Evolutionary conservation across 2,888 invertebrate genomes (phyloP).

Genomic region (Achlya flavicornis): DNA sequence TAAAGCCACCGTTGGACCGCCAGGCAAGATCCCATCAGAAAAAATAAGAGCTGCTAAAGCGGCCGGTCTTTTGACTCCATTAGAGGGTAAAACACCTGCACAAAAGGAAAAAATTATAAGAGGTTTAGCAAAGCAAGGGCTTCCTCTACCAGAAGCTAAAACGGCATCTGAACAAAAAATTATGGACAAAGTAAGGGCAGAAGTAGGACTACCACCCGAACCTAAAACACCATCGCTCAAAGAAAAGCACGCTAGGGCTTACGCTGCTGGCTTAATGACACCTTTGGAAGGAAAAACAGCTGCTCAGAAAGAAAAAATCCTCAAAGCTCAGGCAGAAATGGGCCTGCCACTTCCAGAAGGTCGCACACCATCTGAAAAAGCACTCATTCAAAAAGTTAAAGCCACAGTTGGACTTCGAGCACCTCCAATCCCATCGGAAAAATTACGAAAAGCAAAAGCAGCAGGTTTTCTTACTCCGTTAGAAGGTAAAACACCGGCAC

Average conservation of each 20-base stretch:
- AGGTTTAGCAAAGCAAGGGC: conserved; percentile 29
- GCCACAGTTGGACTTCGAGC: not conserved
- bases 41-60: conserved; percentile 27
- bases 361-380: not conserved
- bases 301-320: conserved; percentile 38
- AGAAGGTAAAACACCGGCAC: conserved; percentile 16
- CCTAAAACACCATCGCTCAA: conserved; percentile 24
- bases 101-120: conserved; percentile 38
- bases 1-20: conserved; percentile 19
- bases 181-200: conserved; percentile 25
- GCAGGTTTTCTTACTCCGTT: conserved; percentile 20
- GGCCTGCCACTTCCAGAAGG: conserved; percentile 35
- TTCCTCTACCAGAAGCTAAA: conserved; percentile 40
- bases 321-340: conserved; percentile 23
- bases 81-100: conserved; percentile 35
- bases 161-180: conserved; percentile 42
- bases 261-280: conserved; percentile 30
- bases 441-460: conserved; percentile 19
- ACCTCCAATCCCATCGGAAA: not conserved
- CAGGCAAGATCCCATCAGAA: conserved; percentile 27
- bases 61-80: conserved; percentile 26
- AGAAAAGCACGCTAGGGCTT: conserved; percentile 29
- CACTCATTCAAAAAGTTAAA: not conserved
- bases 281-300: conserved; percentile 33
- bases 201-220: conserved; percentile 30